Evolutionary conservation across 2,888 invertebrate genomes (phyloP).

Genomic region (Nephrocerus scutellatus): DNA sequence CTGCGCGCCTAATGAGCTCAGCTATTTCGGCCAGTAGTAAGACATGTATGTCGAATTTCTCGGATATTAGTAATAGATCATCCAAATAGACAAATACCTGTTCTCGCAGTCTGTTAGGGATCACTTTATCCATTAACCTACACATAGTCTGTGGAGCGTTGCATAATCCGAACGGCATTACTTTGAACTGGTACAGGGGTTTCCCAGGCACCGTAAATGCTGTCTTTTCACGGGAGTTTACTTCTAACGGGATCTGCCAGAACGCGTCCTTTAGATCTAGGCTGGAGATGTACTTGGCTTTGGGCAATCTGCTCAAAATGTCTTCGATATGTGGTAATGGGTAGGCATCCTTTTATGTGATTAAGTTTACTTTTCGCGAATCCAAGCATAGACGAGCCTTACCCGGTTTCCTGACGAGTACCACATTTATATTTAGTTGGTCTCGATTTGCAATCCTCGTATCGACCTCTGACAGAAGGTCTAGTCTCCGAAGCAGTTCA

Average conservation of each 20-base stretch:
- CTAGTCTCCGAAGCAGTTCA: no score
- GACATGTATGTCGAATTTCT: conserved; percentile 10
- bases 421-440: no score
- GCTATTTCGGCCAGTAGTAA: conserved; percentile 6
- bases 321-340: conserved; percentile 18
- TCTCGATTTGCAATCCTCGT: no score
- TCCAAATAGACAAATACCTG: conserved; percentile 18
- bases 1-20: conserved; percentile 9
- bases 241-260: conserved; percentile 18
- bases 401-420: conserved; percentile 27
- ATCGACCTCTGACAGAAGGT: no score
- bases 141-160: conserved; percentile 17
- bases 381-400: conserved; percentile 29
- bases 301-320: conserved; percentile 15
- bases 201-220: conserved; percentile 19
- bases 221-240: conserved; percentile 13
- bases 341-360: conserved; percentile 25
- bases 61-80: conserved; percentile 10
- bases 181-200: conserved; percentile 20
- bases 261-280: conserved; percentile 20
- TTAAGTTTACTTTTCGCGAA: conserved; percentile 28
- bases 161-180: conserved; percentile 20
- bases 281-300: conserved; percentile 15
- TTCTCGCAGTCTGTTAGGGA: conserved; percentile 11
- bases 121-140: conserved; percentile 15